Percentiles rank a stretch among this genome's conserved stretches.
phyloP scores from a whole-genome alignment of 1,140 invertebrate species.

The Drosophila cardini region DNA sequence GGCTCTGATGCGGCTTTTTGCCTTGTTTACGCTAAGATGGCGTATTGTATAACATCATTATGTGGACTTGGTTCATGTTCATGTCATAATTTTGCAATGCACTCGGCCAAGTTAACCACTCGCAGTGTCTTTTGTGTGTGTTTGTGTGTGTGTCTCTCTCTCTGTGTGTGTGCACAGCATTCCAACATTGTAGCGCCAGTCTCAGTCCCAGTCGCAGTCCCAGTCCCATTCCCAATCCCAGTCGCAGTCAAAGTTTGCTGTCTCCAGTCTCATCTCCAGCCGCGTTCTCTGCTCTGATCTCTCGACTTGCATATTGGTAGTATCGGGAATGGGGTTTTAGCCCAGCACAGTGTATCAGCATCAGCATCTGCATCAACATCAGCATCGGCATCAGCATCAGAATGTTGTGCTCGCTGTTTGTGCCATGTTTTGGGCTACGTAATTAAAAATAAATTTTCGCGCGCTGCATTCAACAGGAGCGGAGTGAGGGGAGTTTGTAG shows the following conservation, averaged over 20 bases:
- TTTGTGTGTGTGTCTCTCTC: no score
- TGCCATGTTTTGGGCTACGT: slow-evolving; percentile 79
- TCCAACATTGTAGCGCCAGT: slow-evolving; percentile 65
- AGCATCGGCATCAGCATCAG: slow-evolving; percentile 48
- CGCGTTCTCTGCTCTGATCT: slow-evolving; percentile 40
- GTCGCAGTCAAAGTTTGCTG: slow-evolving; percentile 24
- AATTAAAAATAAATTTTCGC: slow-evolving; percentile 83
- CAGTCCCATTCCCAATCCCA: slow-evolving; percentile 59
- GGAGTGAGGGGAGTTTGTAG: slow-evolving; percentile 21
- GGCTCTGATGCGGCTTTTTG: slow-evolving; percentile 66
- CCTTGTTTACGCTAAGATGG: slow-evolving; percentile 80
- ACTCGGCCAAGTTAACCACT: slow-evolving; percentile 46
- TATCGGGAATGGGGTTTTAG: slow-evolving; percentile 5
- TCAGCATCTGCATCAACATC: slow-evolving; percentile 20
- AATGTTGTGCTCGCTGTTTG: slow-evolving; percentile 76
- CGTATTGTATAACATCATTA: slow-evolving; percentile 84
- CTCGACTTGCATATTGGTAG: slow-evolving; percentile 1
- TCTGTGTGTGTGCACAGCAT: slow-evolving; percentile 47
- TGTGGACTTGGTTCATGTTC: slow-evolving; percentile 84
- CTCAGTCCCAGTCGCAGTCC: slow-evolving; percentile 52
- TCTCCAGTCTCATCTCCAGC: slow-evolving; percentile 64
- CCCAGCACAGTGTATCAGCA: slow-evolving; percentile 13
- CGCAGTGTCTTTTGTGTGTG: no score
- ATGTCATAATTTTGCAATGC: slow-evolving; percentile 82
- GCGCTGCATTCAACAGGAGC: slow-evolving; percentile 49